These are phyloP conservation scores for Parapristionchus giblindavisi DNA, from an alignment of 2,888 invertebrate genomes.

Conservation along the genomic window DNA sequence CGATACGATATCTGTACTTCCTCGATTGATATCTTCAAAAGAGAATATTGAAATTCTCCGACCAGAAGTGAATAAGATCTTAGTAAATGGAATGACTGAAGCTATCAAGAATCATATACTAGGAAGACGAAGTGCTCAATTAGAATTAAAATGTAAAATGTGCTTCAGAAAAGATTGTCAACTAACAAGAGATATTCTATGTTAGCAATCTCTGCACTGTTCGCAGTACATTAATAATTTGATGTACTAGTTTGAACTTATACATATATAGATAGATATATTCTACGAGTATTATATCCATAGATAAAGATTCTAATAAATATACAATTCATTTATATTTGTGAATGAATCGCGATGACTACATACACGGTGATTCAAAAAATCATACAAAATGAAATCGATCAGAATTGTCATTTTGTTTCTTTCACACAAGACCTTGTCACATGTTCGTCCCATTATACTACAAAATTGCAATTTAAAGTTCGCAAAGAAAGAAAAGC, in stretches of 20 bases:
- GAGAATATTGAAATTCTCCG: background rate
- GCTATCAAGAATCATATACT: constrained; percentile 56
- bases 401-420: too few relatives aligned
- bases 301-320: too few relatives aligned
- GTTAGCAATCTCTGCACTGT: background rate
- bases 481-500: too few relatives aligned
- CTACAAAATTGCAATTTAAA: too few relatives aligned
- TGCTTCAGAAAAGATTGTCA: constrained; percentile 31
- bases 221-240: background rate
- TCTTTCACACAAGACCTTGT: too few relatives aligned
- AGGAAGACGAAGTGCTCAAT: constrained; percentile 49
- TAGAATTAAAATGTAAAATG: constrained; percentile 38
- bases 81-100: constrained; percentile 54
- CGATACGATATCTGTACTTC: constrained; percentile 35
- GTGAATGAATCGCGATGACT: too few relatives aligned
- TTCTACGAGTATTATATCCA: constrained; percentile 12
- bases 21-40: background rate
- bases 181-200: constrained; percentile 21
- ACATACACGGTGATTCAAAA: too few relatives aligned
- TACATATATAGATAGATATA: constrained; percentile 10
- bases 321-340: too few relatives aligned
- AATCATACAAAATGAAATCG: too few relatives aligned
- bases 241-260: constrained; percentile 4
- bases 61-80: constrained; percentile 18
- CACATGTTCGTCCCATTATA: too few relatives aligned